These are phyloP conservation scores for Caenorhabditis doughertyi DNA, from an alignment of 2,888 invertebrate species.

Conservation along the genomic window DNA sequence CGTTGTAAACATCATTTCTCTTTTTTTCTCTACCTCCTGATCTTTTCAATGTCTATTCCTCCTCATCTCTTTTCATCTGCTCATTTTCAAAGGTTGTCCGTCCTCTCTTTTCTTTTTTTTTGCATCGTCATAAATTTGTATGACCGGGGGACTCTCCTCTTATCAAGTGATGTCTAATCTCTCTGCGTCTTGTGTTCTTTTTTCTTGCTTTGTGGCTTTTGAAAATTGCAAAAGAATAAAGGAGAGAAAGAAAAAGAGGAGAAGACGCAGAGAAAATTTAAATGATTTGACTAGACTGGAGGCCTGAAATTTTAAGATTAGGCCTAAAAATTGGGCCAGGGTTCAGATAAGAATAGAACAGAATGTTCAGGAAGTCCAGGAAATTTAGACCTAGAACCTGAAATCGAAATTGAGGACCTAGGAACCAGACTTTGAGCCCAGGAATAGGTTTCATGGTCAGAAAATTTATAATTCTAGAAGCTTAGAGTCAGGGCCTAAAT, in stretches of 20 bases:
- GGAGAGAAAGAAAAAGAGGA: too few relatives aligned
- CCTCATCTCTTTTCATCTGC: not conserved
- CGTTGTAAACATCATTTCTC: not conserved
- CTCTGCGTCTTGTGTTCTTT: not conserved
- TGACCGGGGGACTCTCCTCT: not conserved
- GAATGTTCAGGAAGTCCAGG: too few relatives aligned
- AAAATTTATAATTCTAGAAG: not conserved
- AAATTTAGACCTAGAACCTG: too few relatives aligned
- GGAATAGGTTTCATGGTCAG: not conserved
- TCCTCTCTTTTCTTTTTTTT: not conserved
- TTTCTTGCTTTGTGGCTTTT: not conserved
- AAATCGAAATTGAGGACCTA: too few relatives aligned
- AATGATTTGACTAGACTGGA: too few relatives aligned
- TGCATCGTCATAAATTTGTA: too few relatives aligned
- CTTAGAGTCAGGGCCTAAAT: not conserved
- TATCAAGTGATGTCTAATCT: not conserved
- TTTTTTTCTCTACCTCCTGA: not conserved
- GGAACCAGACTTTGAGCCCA: too few relatives aligned
- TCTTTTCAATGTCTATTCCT: not conserved
- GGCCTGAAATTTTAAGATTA: too few relatives aligned
- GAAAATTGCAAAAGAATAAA: not conserved
- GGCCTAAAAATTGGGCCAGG: too few relatives aligned
- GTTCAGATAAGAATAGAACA: too few relatives aligned
- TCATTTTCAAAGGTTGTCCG: conserved; percentile 17
- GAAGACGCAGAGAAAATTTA: too few relatives aligned